Conservation (phyloP, 1,140 invertebrate species). For the Heliconius hewitsoni region DNA sequence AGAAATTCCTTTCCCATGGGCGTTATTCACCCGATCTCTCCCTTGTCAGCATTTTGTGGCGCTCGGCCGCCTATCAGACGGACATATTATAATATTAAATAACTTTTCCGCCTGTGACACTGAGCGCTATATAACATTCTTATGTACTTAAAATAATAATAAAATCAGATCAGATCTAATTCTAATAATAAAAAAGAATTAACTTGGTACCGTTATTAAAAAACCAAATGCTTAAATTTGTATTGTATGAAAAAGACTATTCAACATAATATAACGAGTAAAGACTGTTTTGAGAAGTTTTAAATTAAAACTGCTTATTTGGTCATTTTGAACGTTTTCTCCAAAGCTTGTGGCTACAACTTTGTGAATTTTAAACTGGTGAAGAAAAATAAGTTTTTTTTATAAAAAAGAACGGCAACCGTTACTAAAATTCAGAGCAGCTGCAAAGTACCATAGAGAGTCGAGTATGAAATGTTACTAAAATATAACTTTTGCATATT, state of each 20-base stretch:
- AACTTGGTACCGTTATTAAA: not conserved
- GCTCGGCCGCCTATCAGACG: too few species aligned
- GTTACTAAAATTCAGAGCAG: constrained; percentile 40
- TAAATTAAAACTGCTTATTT: constrained; percentile 27
- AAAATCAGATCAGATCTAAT: too few species aligned
- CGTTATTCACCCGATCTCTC: too few species aligned
- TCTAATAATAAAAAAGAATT: too few species aligned
- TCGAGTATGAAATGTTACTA: constrained; percentile 57
- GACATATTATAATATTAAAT: too few species aligned
- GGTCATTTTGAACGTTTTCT: constrained; percentile 22
- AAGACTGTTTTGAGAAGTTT: constrained; percentile 17
- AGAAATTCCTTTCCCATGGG: too few species aligned
- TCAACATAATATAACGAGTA: not conserved
- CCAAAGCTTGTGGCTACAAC: constrained; percentile 24
- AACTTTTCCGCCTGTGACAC: too few species aligned
- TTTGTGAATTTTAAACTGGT: constrained; percentile 27
- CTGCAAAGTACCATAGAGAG: constrained; percentile 39
- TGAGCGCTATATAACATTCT: too few species aligned
- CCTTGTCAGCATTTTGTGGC: too few species aligned
- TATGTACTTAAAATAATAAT: too few species aligned
- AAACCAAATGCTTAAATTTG: not conserved
- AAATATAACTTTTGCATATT: constrained; percentile 73
- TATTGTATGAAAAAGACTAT: not conserved
- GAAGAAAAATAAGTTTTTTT: constrained; percentile 16
- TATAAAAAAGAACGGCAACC: constrained; percentile 23